These are phyloP conservation scores for Pyrrhosoma nymphula DNA, from an alignment of 2,888 invertebrate species.

Conservation along the genomic window DNA sequence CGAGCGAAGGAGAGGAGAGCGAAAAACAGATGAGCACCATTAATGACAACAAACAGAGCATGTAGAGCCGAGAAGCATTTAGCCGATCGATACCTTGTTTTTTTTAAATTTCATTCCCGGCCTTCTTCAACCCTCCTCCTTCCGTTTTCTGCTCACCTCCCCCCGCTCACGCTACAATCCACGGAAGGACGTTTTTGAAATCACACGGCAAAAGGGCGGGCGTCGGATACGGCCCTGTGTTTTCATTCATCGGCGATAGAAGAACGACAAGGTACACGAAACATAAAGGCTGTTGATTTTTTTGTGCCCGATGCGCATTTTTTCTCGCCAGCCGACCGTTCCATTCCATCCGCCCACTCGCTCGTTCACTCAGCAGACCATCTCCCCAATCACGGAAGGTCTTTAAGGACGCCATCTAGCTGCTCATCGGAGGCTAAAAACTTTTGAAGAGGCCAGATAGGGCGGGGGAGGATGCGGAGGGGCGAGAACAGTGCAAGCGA, in stretches of 20 bases:
- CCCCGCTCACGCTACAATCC: neutral
- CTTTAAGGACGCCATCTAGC: slow-evolving; percentile 23
- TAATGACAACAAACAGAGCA: slow-evolving; percentile 60
- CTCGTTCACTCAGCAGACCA: neutral
- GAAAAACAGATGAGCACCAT: slow-evolving; percentile 29
- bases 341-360: neutral
- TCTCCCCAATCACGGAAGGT: neutral
- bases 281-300: slow-evolving; percentile 46
- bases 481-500: neutral
- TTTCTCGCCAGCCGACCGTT: neutral
- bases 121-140: neutral
- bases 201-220: neutral
- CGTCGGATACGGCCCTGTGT: neutral
- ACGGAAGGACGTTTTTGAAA: slow-evolving; percentile 13
- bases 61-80: slow-evolving; percentile 48
- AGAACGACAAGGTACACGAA: slow-evolving; percentile 46
- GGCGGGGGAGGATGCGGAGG: neutral
- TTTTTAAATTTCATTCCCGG: neutral
- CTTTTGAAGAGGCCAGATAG: neutral
- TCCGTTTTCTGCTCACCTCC: neutral
- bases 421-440: slow-evolving; percentile 42
- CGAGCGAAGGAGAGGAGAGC: neutral
- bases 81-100: slow-evolving; percentile 8
- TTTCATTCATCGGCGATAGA: slow-evolving; percentile 27
- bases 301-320: neutral